Evolutionary conservation across 37 sponge, comb jelly and placozoan species (phyloP), one percentile per base, ranked within the genome.

Genomic region (Eunapius fragilis): DNA sequence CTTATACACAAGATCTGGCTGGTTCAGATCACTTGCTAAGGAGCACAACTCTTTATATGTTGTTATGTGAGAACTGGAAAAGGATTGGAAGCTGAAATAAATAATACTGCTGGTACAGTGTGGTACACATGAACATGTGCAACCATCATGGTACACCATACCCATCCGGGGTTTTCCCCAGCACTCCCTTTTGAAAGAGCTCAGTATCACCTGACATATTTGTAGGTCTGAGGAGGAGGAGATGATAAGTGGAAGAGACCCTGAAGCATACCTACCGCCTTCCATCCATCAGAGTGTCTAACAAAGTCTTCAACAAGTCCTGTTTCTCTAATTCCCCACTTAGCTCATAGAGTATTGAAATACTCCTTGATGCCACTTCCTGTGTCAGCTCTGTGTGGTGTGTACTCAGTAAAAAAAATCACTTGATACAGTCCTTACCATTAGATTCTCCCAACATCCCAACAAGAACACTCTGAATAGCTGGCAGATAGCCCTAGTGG

Each of bases 1-100:
- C 87, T 97, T 94, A 87, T 97, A 97, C 35, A 97, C 84, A 14
- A 97, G 87, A 37, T 97, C 93, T 34, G 97, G 97, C 73, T 93
- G 84, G 69, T 94, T 92, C 82, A 97, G 85, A 80, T 97, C 97
- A 84, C 92, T 94, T 24, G 97, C 97, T 12, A 97, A 79, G 0
- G 97, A 92, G 72, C 97, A 97, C 37, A 97, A 85, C 77, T 97
- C 97, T 72, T 94, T 92, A 83, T 97, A 97, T 0, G 97, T 97
- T 28, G 95, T 85, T 35, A 94, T 71, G 70, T 75, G 76, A 25
- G 76, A 90, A n/a, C n/a, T n/a, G n/a, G n/a, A n/a, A n/a, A n/a
- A n/a, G n/a, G n/a, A n/a, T n/a, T n/a, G n/a, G n/a, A n/a, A n/a
- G 2, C 91, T 90, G 75, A 28, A 87, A 22, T 5, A 37, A 26